Evolutionary conservation across 2,113 vertebrate species (phyloP).

Genomic region (Crotophaga sulcirostris): DNA sequence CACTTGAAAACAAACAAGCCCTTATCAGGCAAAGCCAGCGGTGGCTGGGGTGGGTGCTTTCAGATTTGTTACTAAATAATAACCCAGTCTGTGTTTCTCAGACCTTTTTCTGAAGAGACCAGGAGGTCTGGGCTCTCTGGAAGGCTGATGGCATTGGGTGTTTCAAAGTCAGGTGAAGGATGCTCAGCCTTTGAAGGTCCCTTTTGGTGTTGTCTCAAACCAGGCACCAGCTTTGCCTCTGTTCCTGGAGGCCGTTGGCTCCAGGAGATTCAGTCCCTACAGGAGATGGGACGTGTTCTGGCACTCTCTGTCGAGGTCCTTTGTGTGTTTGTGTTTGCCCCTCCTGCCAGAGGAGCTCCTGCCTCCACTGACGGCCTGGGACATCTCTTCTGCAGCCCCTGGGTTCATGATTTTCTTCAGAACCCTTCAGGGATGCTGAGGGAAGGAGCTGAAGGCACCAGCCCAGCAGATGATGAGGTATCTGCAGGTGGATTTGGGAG

Average conservation of each 20-base stretch:
- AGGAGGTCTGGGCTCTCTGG: neutral
- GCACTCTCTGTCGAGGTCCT: neutral
- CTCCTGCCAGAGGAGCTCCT: neutral
- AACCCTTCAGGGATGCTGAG: neutral
- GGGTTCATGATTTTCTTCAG: neutral
- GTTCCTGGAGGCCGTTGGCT: neutral
- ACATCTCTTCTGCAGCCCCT: neutral
- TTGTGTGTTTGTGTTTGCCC: neutral
- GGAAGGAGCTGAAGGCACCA: neutral
- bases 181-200: neutral
- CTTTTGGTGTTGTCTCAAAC: neutral
- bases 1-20: slow-evolving; percentile 11
- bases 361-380: neutral
- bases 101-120: neutral
- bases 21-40: neutral
- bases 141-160: neutral
- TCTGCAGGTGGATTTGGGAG: neutral
- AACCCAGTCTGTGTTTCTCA: neutral
- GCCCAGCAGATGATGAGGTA: accelerated
- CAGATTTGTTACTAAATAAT: neutral
- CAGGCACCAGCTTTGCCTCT: neutral
- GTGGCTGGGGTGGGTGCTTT: neutral
- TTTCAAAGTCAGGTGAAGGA: neutral
- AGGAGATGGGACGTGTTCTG: neutral
- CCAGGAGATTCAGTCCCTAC: accelerated